Evolutionary conservation across 1,140 invertebrate species (phyloP).

Genomic region (Eurosta solidaginis): DNA sequence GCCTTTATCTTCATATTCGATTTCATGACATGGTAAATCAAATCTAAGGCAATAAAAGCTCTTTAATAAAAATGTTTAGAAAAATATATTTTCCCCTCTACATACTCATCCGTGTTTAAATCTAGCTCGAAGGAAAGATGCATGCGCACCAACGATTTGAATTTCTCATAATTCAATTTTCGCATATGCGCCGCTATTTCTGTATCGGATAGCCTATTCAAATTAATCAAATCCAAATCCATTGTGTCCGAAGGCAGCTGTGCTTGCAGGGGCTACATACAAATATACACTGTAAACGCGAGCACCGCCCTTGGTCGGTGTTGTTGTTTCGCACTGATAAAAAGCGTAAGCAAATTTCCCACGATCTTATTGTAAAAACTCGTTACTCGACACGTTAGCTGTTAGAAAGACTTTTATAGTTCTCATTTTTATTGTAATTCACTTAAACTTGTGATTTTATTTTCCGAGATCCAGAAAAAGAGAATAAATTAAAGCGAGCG

Average conservation of each 20-base stretch:
- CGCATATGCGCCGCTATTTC: conserved; percentile 54
- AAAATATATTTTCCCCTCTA: no score
- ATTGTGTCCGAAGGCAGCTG: conserved; percentile 9
- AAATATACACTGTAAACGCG: not conserved
- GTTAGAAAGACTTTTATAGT: no score
- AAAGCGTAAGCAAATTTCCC: not conserved
- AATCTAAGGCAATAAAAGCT: conserved; percentile 41
- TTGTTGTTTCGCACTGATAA: not conserved
- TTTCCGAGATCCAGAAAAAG: not conserved
- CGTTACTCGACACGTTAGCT: not conserved
- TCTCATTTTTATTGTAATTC: not conserved
- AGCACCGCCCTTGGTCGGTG: not conserved
- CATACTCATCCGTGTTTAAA: conserved; percentile 82
- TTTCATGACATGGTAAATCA: conserved; percentile 64
- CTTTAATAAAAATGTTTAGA: not conserved
- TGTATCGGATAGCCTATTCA: conserved; percentile 45
- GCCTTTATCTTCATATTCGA: conserved; percentile 66
- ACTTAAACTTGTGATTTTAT: not conserved
- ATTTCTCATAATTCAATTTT: conserved; percentile 76
- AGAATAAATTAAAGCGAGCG: not conserved
- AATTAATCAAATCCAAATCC: conserved; percentile 46
- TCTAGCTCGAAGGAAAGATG: conserved; percentile 87
- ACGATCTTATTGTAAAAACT: not conserved
- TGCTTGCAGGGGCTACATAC: not conserved
- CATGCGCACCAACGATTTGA: conserved; percentile 86